Evolutionary conservation across 2,888 invertebrate genomes (phyloP), one percentile per base, ranked within the genome.

Genomic region (Drosophila paranaensis): DNA sequence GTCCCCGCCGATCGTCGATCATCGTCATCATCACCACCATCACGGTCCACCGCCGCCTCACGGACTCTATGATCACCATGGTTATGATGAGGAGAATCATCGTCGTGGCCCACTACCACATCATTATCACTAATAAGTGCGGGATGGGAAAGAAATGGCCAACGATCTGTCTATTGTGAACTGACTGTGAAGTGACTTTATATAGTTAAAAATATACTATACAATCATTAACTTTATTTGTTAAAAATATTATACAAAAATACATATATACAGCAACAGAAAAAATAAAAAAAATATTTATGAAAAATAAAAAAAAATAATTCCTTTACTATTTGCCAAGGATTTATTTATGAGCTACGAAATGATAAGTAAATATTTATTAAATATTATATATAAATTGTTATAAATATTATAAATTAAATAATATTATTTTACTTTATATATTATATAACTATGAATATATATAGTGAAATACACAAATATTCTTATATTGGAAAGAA

Each of bases 81-180:
- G 27, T 5, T 6, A 27, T 4, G 27, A 5, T 4, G 27, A 27
- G 27, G 3, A 27, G 5, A 2, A 27, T 27, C 27, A 27, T 27
- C 27, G 6, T 27, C 27, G 6, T 27, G 27, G 27, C 27, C 27
- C 27, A 27, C 27, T 4, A 6, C 27, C 4, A 5, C 27, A 27
- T 27, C 74, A 73, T 14, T 68, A 86, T 65, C 81, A 73, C 64
- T 86, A 81, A 56, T 88, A 71, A 51, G n/a, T 9, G 30, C 39
- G 6, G 33, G 9, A 46, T 8, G 3, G 14, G 50, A 8, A 35
- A 1, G 10, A 37, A 4, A 35, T 20, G 11, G 48, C 33, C 16
- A 40, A 20, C 6, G 20, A 43, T 8, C 20, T 16, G n/a, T 11
- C 16, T 16, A 50, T 25, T 43, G 37, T 50, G 16, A 8, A 30